A percentile compares a stretch with the other conserved stretches of the same genome.
These are phyloP conservation scores for Patiria pectinifera DNA, from an alignment of 53 echinoderm and acorn worm genomes.

Conservation along the genomic window DNA sequence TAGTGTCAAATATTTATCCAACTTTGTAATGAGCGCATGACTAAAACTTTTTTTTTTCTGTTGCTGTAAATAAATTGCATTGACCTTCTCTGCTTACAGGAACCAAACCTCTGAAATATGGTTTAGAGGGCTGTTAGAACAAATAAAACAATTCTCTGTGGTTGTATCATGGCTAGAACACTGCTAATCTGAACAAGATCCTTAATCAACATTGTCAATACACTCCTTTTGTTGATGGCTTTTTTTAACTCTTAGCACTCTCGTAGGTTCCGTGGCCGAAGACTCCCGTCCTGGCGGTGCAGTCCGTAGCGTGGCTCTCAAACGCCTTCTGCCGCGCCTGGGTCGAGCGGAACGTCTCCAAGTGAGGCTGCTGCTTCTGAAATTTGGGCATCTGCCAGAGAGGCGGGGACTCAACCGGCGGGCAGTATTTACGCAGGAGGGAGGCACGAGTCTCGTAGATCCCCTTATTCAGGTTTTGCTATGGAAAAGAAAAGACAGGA, in stretches of 20 bases:
- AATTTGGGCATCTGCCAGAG: constrained; percentile 98
- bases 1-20: no score
- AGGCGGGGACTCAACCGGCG: constrained; percentile 89
- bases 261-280: constrained; percentile 98
- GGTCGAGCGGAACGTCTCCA: constrained; percentile 91
- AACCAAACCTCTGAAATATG: no score
- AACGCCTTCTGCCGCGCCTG: constrained; percentile 72
- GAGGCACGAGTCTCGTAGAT: constrained; percentile 97
- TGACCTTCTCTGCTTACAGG: no score
- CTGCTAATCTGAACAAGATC: background rate
- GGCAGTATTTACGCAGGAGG: constrained; percentile 88
- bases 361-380: constrained; percentile 76
- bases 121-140: no score
- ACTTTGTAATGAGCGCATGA: no score
- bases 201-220: background rate
- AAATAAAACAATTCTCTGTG: background rate
- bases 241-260: constrained; percentile 84
- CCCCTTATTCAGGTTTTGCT: constrained; percentile 92
- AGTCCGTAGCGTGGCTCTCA: constrained; percentile 85
- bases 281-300: constrained; percentile 90
- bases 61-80: no score
- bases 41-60: no score
- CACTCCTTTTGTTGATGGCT: background rate
- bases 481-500: constrained; percentile 3
- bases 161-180: constrained; percentile 3